phyloP scores from a whole-genome alignment of 1,140 invertebrate species.

The Anastatus disparis region DNA sequence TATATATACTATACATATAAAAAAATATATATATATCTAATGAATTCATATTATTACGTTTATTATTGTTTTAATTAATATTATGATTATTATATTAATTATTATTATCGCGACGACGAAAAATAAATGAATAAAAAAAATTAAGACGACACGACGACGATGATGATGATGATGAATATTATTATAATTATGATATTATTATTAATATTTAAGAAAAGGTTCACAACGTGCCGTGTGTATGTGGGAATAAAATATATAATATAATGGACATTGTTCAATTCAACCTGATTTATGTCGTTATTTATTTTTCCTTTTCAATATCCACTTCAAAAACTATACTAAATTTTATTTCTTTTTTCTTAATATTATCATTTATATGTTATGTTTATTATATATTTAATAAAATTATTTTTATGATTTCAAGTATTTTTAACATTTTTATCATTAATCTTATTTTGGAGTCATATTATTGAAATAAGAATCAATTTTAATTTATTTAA shows the following conservation, averaged over 20 bases:
- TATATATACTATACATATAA: slow-evolving; percentile 45
- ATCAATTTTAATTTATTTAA: too few species aligned
- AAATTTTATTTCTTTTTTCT: too few species aligned
- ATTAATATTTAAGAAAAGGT: slow-evolving; percentile 81
- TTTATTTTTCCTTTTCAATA: slow-evolving; percentile 41
- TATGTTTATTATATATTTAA: too few species aligned
- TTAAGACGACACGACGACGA: slow-evolving; percentile 41
- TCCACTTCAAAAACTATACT: too few species aligned
- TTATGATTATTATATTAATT: slow-evolving; percentile 49
- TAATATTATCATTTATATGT: too few species aligned
- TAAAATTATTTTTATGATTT: too few species aligned
- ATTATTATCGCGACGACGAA: slow-evolving; percentile 44
- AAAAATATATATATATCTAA: slow-evolving; percentile 49
- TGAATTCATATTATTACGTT: slow-evolving; percentile 59
- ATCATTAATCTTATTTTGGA: too few species aligned
- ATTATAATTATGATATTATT: slow-evolving; percentile 65
- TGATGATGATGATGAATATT: slow-evolving; percentile 58
- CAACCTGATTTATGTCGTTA: slow-evolving; percentile 53
- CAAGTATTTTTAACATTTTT: too few species aligned
- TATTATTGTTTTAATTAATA: slow-evolving; percentile 61
- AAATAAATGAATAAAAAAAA: too few species aligned
- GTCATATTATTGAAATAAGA: too few species aligned
- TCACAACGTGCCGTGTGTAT: slow-evolving; percentile 88
- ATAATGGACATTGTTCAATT: slow-evolving; percentile 84
- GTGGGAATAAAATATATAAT: slow-evolving; percentile 85